Conservation (phyloP, 2,888 invertebrate species). For the Galeruca laticollis region DNA sequence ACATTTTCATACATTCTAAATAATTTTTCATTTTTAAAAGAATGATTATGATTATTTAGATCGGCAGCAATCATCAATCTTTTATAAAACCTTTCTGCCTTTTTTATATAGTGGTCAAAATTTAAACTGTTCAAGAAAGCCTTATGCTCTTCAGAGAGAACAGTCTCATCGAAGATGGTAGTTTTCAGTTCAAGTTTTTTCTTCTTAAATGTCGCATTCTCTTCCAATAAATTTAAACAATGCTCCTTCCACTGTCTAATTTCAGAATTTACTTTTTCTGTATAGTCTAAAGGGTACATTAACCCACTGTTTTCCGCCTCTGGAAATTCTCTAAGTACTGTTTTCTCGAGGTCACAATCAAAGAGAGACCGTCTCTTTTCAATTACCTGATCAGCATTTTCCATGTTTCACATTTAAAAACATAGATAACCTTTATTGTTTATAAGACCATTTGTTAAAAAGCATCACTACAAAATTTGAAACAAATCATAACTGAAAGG, state of each 20-base stretch:
- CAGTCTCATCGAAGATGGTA: conserved; percentile 27
- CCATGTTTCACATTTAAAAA: conserved; percentile 7
- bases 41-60: conserved; percentile 1
- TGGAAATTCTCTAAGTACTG: conserved; percentile 25
- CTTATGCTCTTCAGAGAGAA: conserved; percentile 30
- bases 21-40: not conserved
- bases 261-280: conserved; percentile 37
- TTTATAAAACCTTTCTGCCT: conserved; percentile 25
- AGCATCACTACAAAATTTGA: not conserved
- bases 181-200: conserved; percentile 30
- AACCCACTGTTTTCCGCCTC: conserved; percentile 10
- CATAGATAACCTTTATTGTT: no score
- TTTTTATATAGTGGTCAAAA: conserved; percentile 33
- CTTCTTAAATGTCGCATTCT: conserved; percentile 24
- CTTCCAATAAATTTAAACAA: conserved; percentile 22
- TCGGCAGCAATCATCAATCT: conserved; percentile 11
- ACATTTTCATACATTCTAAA: not conserved
- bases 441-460: not conserved
- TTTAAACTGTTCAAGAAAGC: conserved; percentile 31
- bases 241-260: conserved; percentile 36
- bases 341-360: conserved; percentile 11
- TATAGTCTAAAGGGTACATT: conserved; percentile 33
- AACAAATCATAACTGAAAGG: not conserved
- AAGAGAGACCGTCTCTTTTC: conserved; percentile 12
- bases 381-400: not conserved